phyloP scores from a whole-genome alignment of 1,140 invertebrate species.

The Oncopodura yosiiana region DNA sequence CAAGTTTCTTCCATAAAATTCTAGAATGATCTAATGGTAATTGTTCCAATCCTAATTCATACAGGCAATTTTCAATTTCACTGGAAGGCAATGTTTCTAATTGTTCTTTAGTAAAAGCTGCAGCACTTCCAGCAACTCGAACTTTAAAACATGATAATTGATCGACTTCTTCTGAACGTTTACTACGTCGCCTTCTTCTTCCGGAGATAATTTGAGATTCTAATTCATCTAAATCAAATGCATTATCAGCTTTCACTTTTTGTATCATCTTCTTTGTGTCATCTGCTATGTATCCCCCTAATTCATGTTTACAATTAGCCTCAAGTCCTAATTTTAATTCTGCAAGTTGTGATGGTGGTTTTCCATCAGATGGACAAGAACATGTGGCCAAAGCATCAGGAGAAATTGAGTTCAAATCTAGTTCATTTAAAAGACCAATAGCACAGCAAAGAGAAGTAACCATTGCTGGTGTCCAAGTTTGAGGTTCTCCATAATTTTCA shows the following conservation, averaged over 20 bases:
- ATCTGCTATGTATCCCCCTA: not conserved
- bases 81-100: constrained; percentile 13
- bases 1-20: constrained; percentile 27
- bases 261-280: constrained; percentile 11
- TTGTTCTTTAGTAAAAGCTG: constrained; percentile 14
- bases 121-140: constrained; percentile 23
- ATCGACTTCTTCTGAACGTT: not conserved
- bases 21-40: constrained; percentile 15
- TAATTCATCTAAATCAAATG: constrained; percentile 28
- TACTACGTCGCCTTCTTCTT: not conserved
- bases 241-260: constrained; percentile 20
- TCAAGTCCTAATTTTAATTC: constrained; percentile 29
- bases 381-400: constrained; percentile 24
- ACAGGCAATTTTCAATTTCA: constrained; percentile 27
- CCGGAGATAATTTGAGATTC: constrained; percentile 27
- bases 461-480: constrained; percentile 22
- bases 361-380: constrained; percentile 22
- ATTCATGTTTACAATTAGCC: constrained; percentile 23
- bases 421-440: constrained; percentile 24
- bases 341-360: constrained; percentile 28
- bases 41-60: constrained; percentile 27
- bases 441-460: constrained; percentile 28
- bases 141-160: constrained; percentile 14
- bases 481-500: constrained; percentile 23
- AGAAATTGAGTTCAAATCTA: constrained; percentile 14